Evolutionary conservation across 1,140 invertebrate species (phyloP).

Genomic region (Hormaphis cornu): DNA sequence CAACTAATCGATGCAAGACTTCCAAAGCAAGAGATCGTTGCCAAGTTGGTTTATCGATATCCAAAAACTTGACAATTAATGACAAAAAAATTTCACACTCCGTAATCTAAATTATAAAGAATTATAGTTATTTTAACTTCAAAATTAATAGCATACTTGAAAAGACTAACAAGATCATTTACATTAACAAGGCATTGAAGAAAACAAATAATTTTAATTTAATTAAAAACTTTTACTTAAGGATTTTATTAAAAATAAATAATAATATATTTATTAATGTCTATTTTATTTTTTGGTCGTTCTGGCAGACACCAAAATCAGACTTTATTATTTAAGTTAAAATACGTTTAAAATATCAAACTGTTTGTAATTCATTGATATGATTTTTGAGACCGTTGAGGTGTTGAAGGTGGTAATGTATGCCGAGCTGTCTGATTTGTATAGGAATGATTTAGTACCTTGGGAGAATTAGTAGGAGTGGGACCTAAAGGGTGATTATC

Average conservation of each 20-base stretch:
- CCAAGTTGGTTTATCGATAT: constrained; percentile 92
- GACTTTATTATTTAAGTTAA: too few species aligned
- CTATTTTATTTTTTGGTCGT: too few species aligned
- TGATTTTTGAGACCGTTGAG: not conserved
- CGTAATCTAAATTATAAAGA: constrained; percentile 59
- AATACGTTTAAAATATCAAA: too few species aligned
- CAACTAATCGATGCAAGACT: constrained; percentile 87
- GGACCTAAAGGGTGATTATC: not conserved
- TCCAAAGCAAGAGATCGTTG: constrained; percentile 88
- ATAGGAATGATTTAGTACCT: not conserved
- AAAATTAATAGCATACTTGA: constrained; percentile 22
- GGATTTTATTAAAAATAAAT: too few species aligned
- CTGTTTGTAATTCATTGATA: not conserved
- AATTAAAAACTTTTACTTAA: too few species aligned
- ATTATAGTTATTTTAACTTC: constrained; percentile 30
- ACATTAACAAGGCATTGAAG: not conserved
- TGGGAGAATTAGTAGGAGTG: not conserved
- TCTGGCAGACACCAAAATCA: too few species aligned
- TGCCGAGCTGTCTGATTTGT: not conserved
- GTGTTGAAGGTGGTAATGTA: not conserved
- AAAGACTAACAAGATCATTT: not conserved
- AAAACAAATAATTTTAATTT: not conserved
- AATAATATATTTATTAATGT: too few species aligned
- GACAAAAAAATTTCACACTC: constrained; percentile 98
- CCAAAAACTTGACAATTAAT: constrained; percentile 91